Evolutionary conservation across 2,888 invertebrate genomes (phyloP).

Genomic region (Alloscopus bannaensis): DNA sequence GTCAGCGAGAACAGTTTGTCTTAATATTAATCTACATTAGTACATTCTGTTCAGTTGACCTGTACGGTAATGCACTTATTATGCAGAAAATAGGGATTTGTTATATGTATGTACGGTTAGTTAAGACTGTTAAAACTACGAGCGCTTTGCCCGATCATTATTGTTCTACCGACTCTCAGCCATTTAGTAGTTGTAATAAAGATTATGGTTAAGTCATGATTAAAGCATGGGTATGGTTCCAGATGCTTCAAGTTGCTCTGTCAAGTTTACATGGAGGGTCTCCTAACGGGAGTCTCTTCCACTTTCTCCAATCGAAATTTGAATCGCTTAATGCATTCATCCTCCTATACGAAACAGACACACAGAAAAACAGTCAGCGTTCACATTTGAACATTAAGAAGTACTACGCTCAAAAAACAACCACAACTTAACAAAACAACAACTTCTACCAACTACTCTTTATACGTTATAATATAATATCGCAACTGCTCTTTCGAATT

Average conservation of each 20-base stretch:
- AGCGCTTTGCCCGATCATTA: slow-evolving; percentile 60
- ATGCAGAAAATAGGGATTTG: slow-evolving; percentile 14
- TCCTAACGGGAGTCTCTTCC: slow-evolving; percentile 68
- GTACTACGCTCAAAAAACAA: slow-evolving; percentile 30
- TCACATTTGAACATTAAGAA: slow-evolving; percentile 44
- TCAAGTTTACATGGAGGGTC: slow-evolving; percentile 66
- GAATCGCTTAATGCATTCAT: slow-evolving; percentile 66
- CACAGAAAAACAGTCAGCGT: slow-evolving; percentile 67
- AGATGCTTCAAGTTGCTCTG: slow-evolving; percentile 57
- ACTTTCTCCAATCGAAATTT: slow-evolving; percentile 63
- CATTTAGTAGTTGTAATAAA: slow-evolving; percentile 28
- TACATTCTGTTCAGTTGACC: too few species aligned
- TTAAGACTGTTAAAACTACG: slow-evolving; percentile 38
- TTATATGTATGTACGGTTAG: slow-evolving; percentile 30
- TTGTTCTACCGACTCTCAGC: slow-evolving; percentile 43
- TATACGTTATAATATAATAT: too few species aligned
- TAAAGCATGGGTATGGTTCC: slow-evolving; percentile 51
- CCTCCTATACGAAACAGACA: slow-evolving; percentile 70
- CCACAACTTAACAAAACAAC: slow-evolving; percentile 26
- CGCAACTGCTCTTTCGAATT: slow-evolving; percentile 50
- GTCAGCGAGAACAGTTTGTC: too few species aligned
- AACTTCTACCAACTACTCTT: not conserved
- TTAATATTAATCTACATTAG: too few species aligned
- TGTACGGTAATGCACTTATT: too few species aligned
- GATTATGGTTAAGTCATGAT: slow-evolving; percentile 26